Evolutionary conservation across 2,888 invertebrate species (phyloP).

Genomic region (Arrhopalites spinosus): DNA sequence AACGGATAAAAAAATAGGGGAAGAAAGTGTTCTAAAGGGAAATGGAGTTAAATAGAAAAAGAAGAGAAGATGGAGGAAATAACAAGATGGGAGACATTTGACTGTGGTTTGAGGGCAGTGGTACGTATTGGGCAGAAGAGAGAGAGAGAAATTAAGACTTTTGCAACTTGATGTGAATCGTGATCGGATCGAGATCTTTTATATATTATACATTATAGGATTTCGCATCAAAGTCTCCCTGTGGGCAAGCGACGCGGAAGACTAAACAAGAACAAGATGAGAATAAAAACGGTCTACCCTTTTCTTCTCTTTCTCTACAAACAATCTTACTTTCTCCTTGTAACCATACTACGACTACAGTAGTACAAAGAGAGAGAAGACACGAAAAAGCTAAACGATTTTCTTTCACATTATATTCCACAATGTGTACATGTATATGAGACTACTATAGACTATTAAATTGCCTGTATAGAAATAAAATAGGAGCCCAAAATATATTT

Average conservation of each 20-base stretch:
- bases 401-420: background rate
- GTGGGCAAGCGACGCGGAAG: background rate
- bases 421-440: too few relatives aligned
- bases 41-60: background rate
- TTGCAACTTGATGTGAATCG: constrained; percentile 3
- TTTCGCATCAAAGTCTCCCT: background rate
- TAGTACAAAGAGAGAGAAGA: too few relatives aligned
- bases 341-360: too few relatives aligned
- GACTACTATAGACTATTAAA: too few relatives aligned
- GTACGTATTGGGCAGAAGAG: background rate
- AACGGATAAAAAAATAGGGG: too few relatives aligned
- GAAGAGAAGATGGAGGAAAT: background rate
- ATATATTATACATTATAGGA: background rate
- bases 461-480: background rate
- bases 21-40: background rate
- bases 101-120: background rate
- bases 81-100: background rate
- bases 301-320: background rate
- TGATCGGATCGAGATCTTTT: background rate
- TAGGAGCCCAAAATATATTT: background rate
- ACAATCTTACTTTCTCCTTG: background rate
- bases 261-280: background rate
- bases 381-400: background rate
- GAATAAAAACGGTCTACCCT: constrained; percentile 2
- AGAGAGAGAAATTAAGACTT: background rate